Base-by-base conservation (phyloP, 2,888 invertebrate species). In the Tetragonula carbonaria region DNA sequence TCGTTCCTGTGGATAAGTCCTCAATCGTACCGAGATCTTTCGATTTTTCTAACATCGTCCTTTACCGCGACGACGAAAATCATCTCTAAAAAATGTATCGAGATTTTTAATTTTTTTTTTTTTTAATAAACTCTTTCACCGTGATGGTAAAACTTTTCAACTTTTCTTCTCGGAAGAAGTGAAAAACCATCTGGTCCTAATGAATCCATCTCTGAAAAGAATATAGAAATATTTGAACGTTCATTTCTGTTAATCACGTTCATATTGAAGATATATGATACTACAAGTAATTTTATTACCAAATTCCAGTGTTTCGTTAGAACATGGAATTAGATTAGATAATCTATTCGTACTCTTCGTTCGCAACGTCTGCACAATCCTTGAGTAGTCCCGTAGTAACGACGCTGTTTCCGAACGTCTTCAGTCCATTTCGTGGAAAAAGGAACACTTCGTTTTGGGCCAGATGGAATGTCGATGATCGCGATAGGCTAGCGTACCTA, bases 391-490 rank as follows among this genome's bases (percentile, higher is more conserved):
- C 14, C 16, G 8, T 16, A 57, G 65, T 66, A 71, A 85, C 80
- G 67, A 87, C 33, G 13, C 21, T 3, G 65, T 71, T 78, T 73
- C 68, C 78, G 86, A 88, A 88, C 82, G 85, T 88, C 85, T 80
- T 78, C 66, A 86, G 77, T 45, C 70, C 72, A 50, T 76, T 84
- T 82, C 74, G 80, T 75, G 87, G 74, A 84, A 86, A 45, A 87
- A 87, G 66, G 78, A 59, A 89, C 80, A 82, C 84, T 76, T 79
- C 50, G 80, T 55, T 62, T 62, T 28, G 28, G 53, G 55, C 70
- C 87, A 90, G 92, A 93, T 91, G 92, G 91, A 93, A 93, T 92
- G 91, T 91, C 91, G 91, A 91, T 92, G 91, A 91, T 92, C 90
- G 90, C 91, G 93, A 92, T 93, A 91, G 85, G 78, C 74, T 70